Conservation (phyloP, 1,140 invertebrate species). For the Nylanderia fulva region DNA sequence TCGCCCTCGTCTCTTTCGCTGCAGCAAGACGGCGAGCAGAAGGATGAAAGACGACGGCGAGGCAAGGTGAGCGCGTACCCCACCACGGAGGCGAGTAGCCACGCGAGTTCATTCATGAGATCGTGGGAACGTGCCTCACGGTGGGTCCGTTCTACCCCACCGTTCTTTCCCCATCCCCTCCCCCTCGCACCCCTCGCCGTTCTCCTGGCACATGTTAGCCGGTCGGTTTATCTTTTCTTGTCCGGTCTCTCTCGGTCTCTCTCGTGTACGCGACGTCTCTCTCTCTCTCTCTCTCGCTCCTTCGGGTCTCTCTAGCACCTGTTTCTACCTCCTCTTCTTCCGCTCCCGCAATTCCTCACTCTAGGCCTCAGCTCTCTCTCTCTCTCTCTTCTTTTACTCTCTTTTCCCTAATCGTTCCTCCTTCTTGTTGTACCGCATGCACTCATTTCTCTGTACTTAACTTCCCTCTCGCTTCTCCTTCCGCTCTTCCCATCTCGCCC, state of each 20-base stretch:
- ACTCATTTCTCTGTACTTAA: conserved; percentile 57
- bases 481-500: conserved; percentile 3
- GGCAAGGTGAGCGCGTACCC: conserved; percentile 76
- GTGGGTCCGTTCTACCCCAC: conserved; percentile 76
- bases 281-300: conserved; percentile 37
- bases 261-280: background rate
- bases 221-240: conserved; percentile 61
- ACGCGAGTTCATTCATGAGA: conserved; percentile 87
- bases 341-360: conserved; percentile 59
- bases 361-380: conserved; percentile 43
- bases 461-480: conserved; percentile 55
- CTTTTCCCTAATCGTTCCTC: conserved; percentile 45
- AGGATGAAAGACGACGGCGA: conserved; percentile 57
- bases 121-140: conserved; percentile 85
- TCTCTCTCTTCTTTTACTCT: conserved; percentile 50
- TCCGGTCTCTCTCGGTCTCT: conserved; percentile 42
- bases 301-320: conserved; percentile 30
- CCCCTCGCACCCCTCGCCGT: conserved; percentile 57
- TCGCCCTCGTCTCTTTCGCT: conserved; percentile 51
- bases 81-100: conserved; percentile 79
- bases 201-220: conserved; percentile 53
- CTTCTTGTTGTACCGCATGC: conserved; percentile 47
- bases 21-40: conserved; percentile 65
- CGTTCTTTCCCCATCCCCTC: conserved; percentile 60
- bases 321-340: conserved; percentile 33